phyloP scores from a whole-genome alignment of 2,113 vertebrate species.

The Epinephelus lanceolatus region DNA sequence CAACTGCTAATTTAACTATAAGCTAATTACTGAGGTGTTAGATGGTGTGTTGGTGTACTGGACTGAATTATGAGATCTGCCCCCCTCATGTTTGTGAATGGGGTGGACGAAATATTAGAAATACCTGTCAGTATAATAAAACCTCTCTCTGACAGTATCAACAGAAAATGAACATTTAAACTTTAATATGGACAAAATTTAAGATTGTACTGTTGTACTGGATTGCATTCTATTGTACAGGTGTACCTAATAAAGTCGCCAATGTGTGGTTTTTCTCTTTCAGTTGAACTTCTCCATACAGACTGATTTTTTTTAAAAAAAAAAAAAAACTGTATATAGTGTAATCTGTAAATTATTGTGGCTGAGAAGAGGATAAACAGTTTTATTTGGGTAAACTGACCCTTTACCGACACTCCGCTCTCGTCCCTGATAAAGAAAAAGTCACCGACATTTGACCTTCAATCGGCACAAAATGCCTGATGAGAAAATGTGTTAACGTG shows the following conservation, averaged over 20 bases:
- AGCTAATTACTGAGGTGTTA: too few species aligned
- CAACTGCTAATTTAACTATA: not conserved
- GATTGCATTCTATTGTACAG: not conserved
- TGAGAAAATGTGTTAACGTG: not conserved
- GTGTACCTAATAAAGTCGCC: not conserved
- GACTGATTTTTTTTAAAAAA: too few species aligned
- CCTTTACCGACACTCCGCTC: not conserved
- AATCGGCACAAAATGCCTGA: not conserved
- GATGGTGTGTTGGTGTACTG: not conserved
- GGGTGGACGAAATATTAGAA: not conserved
- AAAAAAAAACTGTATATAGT: too few species aligned
- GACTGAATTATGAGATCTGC: not conserved
- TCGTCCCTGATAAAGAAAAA: not conserved
- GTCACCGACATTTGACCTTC: not conserved
- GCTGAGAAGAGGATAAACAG: too few species aligned
- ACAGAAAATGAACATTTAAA: not conserved
- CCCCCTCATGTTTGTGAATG: not conserved
- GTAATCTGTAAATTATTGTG: too few species aligned
- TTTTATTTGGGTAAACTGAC: conserved; percentile 1
- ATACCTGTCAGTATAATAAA: not conserved
- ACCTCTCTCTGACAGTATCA: not conserved
- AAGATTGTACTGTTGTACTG: not conserved
- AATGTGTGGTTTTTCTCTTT: not conserved
- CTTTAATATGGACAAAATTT: not conserved
- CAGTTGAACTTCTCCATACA: not conserved